These are phyloP conservation scores for Ypsolopha sequella DNA, from an alignment of 2,888 invertebrate genomes.

Conservation along the genomic window DNA sequence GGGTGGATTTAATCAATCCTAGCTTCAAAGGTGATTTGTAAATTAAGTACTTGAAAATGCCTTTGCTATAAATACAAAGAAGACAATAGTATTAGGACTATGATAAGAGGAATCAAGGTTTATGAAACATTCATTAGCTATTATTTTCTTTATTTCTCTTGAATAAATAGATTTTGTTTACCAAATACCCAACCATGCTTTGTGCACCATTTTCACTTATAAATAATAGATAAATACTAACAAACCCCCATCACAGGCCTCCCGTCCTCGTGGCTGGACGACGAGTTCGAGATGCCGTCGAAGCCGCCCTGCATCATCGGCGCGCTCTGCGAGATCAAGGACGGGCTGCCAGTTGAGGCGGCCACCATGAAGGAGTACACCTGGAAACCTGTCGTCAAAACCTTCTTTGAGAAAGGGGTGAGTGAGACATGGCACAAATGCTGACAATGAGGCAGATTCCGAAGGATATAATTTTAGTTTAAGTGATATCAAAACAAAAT, in stretches of 20 bases:
- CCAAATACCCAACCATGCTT: background rate
- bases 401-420: conserved; percentile 80
- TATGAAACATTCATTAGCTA: no score
- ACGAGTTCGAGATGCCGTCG: conserved; percentile 70
- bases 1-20: conserved; percentile 88
- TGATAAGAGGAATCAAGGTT: no score
- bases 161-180: background rate
- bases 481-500: no score
- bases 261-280: conserved; percentile 75
- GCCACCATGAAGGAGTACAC: conserved; percentile 91
- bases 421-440: conserved; percentile 12
- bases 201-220: background rate
- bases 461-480: no score
- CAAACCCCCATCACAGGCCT: conserved; percentile 62
- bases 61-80: no score
- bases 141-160: no score
- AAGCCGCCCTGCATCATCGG: conserved; percentile 87
- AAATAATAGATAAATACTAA: background rate
- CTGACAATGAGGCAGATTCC: no score
- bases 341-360: conserved; percentile 89
- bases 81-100: no score
- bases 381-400: conserved; percentile 82
- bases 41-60: no score
- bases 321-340: conserved; percentile 83
- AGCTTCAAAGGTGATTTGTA: conserved; percentile 83